phyloP scores from a whole-genome alignment of 2,888 invertebrate species.

The Melieria omissa region DNA sequence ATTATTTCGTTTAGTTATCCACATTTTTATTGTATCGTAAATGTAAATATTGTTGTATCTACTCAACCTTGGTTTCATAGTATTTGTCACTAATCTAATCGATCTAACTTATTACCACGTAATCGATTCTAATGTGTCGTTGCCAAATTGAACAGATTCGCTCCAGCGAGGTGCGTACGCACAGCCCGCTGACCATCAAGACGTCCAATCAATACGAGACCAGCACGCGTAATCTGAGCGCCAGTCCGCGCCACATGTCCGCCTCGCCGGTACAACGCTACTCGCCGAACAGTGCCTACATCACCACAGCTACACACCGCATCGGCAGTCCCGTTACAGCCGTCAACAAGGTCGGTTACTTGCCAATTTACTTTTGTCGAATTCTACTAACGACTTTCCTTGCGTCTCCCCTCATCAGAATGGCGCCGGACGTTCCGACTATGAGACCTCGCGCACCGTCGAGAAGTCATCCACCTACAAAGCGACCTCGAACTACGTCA shows the following conservation, averaged over 20 bases:
- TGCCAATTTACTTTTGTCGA: background rate
- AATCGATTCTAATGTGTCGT: conserved; percentile 24
- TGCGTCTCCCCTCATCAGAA: conserved; percentile 46
- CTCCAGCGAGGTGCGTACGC: conserved; percentile 63
- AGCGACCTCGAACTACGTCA: conserved; percentile 69
- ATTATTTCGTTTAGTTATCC: conserved; percentile 4
- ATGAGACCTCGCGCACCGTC: conserved; percentile 61
- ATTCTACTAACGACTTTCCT: background rate
- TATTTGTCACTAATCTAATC: background rate
- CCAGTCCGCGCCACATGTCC: conserved; percentile 63
- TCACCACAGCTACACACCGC: conserved; percentile 67
- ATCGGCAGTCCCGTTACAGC: conserved; percentile 62
- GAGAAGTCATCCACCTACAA: conserved; percentile 69
- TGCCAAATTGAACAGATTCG: conserved; percentile 56
- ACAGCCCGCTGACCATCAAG: conserved; percentile 66
- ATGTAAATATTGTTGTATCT: conserved; percentile 25
- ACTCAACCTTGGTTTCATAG: conserved; percentile 29
- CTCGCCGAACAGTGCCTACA: conserved; percentile 71
- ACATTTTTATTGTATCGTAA: conserved; percentile 14
- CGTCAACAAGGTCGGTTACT: conserved; percentile 43
- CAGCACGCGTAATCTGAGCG: conserved; percentile 56
- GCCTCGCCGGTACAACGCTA: conserved; percentile 64
- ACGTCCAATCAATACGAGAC: conserved; percentile 64
- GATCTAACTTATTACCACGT: background rate
- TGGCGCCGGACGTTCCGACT: conserved; percentile 50